phyloP scores from a whole-genome alignment of 2,888 invertebrate species.

The Drosophila stalkeri region DNA sequence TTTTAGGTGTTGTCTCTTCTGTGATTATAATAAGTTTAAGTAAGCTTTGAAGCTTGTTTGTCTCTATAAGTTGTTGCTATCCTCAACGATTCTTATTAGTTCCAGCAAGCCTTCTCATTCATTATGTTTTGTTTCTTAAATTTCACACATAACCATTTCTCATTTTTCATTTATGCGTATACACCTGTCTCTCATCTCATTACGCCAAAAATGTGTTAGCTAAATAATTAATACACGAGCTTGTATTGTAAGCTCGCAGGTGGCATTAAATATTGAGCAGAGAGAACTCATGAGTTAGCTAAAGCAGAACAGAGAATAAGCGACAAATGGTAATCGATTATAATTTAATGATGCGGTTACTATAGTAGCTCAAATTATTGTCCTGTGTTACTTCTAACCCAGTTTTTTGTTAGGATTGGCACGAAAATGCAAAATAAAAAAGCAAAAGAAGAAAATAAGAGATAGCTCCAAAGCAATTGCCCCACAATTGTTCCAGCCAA shows the following conservation, averaged over 20 bases:
- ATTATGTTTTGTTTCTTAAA: not conserved
- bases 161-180: not conserved
- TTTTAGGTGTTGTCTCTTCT: not conserved
- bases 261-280: not conserved
- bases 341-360: slow-evolving; percentile 36
- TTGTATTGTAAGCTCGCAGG: not conserved
- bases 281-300: not conserved
- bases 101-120: not conserved
- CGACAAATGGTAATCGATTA: slow-evolving; percentile 16
- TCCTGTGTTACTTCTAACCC: slow-evolving; percentile 30
- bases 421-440: slow-evolving; percentile 44
- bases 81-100: not conserved
- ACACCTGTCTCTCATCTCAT: slow-evolving; percentile 5
- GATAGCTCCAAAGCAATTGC: slow-evolving; percentile 65
- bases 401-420: slow-evolving; percentile 24
- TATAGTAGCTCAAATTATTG: slow-evolving; percentile 23
- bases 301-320: not conserved
- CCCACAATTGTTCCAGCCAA: slow-evolving; percentile 56
- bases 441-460: slow-evolving; percentile 19
- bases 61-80: not conserved
- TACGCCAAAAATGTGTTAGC: not conserved
- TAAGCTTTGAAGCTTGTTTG: not conserved
- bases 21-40: not conserved
- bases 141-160: not conserved
- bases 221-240: slow-evolving; percentile 8